These are phyloP conservation scores for Aleadryas rufinucha DNA, from an alignment of 2,113 vertebrate genomes.

Conservation along the genomic window DNA sequence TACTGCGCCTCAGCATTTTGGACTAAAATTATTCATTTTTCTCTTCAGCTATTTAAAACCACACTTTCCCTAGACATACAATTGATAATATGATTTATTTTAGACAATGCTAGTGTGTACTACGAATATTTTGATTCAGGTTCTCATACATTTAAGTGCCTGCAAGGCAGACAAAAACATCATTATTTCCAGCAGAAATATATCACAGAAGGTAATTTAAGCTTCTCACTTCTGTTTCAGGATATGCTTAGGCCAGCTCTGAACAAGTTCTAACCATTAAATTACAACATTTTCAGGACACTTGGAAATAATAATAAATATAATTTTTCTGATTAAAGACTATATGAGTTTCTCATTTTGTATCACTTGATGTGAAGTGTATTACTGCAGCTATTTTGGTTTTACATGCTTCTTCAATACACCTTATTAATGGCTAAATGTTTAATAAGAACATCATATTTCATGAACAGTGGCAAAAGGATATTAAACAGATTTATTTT, in stretches of 20 bases:
- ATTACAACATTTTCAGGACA: neutral
- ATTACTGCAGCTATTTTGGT: neutral
- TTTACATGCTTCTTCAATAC: neutral
- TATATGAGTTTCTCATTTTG: neutral
- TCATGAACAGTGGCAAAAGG: neutral
- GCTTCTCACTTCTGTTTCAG: neutral
- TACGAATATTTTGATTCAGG: neutral
- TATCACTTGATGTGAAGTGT: neutral
- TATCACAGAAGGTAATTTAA: neutral
- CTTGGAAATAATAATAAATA: neutral
- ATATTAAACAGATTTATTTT: neutral
- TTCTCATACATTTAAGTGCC: neutral
- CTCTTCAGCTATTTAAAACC: neutral
- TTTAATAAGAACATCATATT: neutral
- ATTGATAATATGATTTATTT: neutral
- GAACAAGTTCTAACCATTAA: neutral
- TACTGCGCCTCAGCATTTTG: neutral
- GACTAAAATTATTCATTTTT: neutral
- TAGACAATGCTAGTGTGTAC: neutral
- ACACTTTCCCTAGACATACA: neutral
- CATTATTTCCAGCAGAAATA: neutral
- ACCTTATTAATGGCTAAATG: neutral
- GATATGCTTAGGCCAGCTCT: neutral
- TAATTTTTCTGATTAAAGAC: neutral
- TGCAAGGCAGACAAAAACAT: neutral